Percentiles rank a stretch among this genome's conserved stretches.
Evolutionary conservation across 1,140 invertebrate genomes (phyloP).

Genomic region (Cyclargus thomasi): DNA sequence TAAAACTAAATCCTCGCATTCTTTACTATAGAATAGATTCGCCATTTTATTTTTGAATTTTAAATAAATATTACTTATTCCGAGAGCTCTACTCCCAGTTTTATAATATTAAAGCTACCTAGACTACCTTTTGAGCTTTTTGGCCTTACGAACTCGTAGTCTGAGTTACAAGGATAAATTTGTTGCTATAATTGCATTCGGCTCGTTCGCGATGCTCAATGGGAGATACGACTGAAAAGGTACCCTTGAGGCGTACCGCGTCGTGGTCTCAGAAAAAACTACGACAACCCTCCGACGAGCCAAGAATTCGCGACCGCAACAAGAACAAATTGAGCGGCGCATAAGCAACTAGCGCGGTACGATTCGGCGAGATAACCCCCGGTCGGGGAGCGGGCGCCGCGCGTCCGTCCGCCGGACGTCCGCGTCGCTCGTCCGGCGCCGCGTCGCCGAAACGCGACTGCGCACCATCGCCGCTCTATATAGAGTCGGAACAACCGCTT

Average conservation of each 20-base stretch:
- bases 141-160: background rate
- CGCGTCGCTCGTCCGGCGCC: slow-evolving; percentile 34
- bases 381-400: slow-evolving; percentile 54
- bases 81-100: background rate
- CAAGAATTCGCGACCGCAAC: slow-evolving; percentile 70
- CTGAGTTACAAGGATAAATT: slow-evolving; percentile 8
- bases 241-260: slow-evolving; percentile 40
- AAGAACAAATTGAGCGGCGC: slow-evolving; percentile 70
- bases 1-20: background rate
- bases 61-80: background rate
- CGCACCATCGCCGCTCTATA: background rate
- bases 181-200: slow-evolving; percentile 44
- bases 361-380: slow-evolving; percentile 71
- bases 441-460: slow-evolving; percentile 19
- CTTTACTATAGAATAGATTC: background rate
- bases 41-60: background rate
- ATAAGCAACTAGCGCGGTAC: slow-evolving; percentile 65
- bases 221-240: slow-evolving; percentile 47
- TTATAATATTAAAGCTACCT: background rate
- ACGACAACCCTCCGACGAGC: slow-evolving; percentile 62
- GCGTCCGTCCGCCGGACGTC: slow-evolving; percentile 59
- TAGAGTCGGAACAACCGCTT: slow-evolving; percentile 35
- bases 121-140: background rate
- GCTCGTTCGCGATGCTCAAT: slow-evolving; percentile 40
- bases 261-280: slow-evolving; percentile 56